A percentile compares a stretch with the other conserved stretches of the same genome.
phyloP scores from a whole-genome alignment of 2,797 vertebrate species.

The Pseudomugil tenellus region DNA sequence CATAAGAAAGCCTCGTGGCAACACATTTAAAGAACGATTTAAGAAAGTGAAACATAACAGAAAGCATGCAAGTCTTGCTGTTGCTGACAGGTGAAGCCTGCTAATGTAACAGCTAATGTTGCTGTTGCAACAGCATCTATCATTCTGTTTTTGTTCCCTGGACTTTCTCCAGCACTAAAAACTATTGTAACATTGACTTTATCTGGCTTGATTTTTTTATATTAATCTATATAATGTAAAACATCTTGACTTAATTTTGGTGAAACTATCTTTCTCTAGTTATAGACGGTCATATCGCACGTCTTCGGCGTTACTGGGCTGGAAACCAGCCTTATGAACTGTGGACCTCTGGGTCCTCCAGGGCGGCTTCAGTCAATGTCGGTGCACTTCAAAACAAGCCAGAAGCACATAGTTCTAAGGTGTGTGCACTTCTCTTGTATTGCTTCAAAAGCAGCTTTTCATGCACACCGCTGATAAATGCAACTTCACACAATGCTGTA shows the following conservation, averaged over 20 bases:
- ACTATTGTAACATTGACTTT: background rate
- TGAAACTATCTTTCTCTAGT: background rate
- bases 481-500: constrained; percentile 26
- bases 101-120: too few relatives aligned
- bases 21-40: background rate
- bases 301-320: background rate
- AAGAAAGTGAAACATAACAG: background rate
- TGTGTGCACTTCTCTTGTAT: background rate
- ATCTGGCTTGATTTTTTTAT: background rate
- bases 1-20: background rate
- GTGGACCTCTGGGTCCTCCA: background rate
- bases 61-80: too few relatives aligned
- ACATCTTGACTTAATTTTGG: too few relatives aligned
- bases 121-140: too few relatives aligned
- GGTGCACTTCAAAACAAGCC: background rate
- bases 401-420: background rate
- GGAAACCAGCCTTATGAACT: background rate
- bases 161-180: background rate
- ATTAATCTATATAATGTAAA: background rate
- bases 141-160: background rate
- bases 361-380: background rate
- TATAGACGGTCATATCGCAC: background rate
- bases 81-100: too few relatives aligned
- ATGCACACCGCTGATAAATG: background rate
- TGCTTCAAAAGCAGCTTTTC: constrained; percentile 1